Evolutionary conservation across 1,140 invertebrate genomes (phyloP).

Genomic region (Cecropterus lyciades): DNA sequence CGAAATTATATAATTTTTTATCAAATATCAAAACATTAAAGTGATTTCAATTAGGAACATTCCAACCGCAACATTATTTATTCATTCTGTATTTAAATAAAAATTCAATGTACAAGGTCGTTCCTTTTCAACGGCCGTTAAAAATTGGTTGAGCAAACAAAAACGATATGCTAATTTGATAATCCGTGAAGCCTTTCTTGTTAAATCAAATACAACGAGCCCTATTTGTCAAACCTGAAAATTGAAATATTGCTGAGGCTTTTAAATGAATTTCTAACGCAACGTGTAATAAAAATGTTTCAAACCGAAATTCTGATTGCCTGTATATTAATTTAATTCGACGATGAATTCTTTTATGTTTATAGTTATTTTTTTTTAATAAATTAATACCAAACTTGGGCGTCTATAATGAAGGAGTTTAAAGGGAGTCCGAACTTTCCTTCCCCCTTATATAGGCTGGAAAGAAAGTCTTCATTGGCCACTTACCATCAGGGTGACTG

Average conservation of each 20-base stretch:
- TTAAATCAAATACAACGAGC: constrained; percentile 40
- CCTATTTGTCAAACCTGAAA: constrained; percentile 37
- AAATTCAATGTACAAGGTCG: constrained; percentile 21
- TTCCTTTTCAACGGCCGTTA: constrained; percentile 34
- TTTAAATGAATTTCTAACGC: not conserved
- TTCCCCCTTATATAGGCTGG: too few species aligned
- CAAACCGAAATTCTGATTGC: too few species aligned
- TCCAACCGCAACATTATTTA: not conserved
- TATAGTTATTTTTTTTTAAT: too few species aligned
- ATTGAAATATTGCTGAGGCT: constrained; percentile 22
- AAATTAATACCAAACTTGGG: too few species aligned
- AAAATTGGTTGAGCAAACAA: constrained; percentile 41
- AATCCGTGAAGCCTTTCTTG: constrained; percentile 36
- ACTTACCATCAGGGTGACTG: too few species aligned
- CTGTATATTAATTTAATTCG: too few species aligned
- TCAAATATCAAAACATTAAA: too few species aligned
- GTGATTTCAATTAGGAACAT: constrained; percentile 6
- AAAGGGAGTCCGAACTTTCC: too few species aligned
- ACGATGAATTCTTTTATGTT: too few species aligned
- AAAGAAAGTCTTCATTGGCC: too few species aligned
- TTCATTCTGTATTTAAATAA: constrained; percentile 15
- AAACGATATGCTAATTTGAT: constrained; percentile 45
- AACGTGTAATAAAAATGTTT: not conserved
- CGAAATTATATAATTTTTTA: too few species aligned
- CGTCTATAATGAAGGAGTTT: too few species aligned